Conservation (phyloP, 2,888 invertebrate genomes). For the Aspidiotus destructor region DNA sequence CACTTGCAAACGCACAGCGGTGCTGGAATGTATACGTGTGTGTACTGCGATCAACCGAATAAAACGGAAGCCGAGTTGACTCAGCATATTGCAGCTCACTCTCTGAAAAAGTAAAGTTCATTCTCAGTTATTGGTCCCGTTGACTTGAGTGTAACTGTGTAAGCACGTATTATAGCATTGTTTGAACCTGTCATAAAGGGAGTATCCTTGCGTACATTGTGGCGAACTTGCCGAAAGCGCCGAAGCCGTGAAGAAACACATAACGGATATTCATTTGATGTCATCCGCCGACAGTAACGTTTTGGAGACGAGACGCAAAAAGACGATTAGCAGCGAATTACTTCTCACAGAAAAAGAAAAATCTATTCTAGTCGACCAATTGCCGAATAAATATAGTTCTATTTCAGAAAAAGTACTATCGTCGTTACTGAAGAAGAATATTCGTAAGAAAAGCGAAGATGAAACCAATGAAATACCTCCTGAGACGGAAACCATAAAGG, state of each 20-base stretch:
- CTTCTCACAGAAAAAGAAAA: conserved; percentile 38
- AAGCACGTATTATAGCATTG: not conserved
- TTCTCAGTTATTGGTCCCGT: not conserved
- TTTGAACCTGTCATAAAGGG: conserved; percentile 11
- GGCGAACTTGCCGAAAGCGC: conserved; percentile 23
- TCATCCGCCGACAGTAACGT: conserved; percentile 36
- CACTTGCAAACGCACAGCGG: conserved; percentile 24
- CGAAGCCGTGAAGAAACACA: conserved; percentile 20
- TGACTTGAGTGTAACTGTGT: conserved; percentile 1
- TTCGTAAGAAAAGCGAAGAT: conserved; percentile 40
- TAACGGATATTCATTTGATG: conserved; percentile 25
- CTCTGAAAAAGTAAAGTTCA: conserved; percentile 17
- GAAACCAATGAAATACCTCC: conserved; percentile 37
- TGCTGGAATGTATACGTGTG: conserved; percentile 8
- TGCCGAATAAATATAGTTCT: conserved; percentile 35
- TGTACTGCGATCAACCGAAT: conserved; percentile 18
- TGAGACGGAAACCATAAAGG: not conserved
- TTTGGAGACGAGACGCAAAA: conserved; percentile 9
- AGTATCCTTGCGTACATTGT: conserved; percentile 29
- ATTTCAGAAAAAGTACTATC: conserved; percentile 42
- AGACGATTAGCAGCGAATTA: conserved; percentile 16
- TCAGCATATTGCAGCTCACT: conserved; percentile 22
- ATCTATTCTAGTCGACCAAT: conserved; percentile 36
- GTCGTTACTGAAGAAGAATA: conserved; percentile 37
- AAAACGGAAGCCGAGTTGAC: conserved; percentile 24